phyloP scores from a whole-genome alignment of 2,797 vertebrate species.

The Furcifer pardalis region DNA sequence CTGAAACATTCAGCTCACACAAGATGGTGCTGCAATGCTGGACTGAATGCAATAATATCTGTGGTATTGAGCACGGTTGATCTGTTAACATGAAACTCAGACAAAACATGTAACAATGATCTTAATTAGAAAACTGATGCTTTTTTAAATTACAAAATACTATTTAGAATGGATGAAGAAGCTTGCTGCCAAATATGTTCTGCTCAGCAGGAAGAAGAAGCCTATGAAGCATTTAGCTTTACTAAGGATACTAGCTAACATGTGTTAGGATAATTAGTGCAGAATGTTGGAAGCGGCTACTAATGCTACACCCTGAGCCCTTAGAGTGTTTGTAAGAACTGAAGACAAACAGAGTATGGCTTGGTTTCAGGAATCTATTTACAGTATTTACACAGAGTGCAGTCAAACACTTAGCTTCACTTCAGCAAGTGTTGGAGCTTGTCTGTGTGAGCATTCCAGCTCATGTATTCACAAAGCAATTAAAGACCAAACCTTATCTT shows the following conservation, averaged over 20 bases:
- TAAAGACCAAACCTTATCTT: too few species aligned
- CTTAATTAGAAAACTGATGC: not conserved
- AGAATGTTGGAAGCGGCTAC: too few species aligned
- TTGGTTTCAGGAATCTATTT: too few species aligned
- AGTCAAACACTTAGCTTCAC: too few species aligned
- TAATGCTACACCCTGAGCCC: too few species aligned
- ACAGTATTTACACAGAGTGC: too few species aligned
- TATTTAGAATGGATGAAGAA: not conserved
- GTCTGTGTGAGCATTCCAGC: too few species aligned
- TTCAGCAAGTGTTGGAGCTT: too few species aligned
- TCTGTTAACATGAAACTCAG: slow-evolving; percentile 34
- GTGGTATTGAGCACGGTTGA: slow-evolving; percentile 32
- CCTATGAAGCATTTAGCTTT: not conserved
- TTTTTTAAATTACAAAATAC: not conserved
- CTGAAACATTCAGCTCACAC: slow-evolving; percentile 57
- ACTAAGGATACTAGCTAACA: not conserved
- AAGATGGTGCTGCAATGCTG: slow-evolving; percentile 73
- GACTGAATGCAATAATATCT: slow-evolving; percentile 2
- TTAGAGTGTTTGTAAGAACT: too few species aligned
- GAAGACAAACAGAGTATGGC: too few species aligned
- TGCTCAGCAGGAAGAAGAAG: not conserved
- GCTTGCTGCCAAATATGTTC: not conserved
- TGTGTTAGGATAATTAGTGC: too few species aligned
- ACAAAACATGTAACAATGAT: not conserved
- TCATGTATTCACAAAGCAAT: too few species aligned